A percentile compares a stretch with the other conserved stretches of the same genome.
Conservation (phyloP, 1,140 invertebrate species). For the Macrobrachium rosenbergii region DNA sequence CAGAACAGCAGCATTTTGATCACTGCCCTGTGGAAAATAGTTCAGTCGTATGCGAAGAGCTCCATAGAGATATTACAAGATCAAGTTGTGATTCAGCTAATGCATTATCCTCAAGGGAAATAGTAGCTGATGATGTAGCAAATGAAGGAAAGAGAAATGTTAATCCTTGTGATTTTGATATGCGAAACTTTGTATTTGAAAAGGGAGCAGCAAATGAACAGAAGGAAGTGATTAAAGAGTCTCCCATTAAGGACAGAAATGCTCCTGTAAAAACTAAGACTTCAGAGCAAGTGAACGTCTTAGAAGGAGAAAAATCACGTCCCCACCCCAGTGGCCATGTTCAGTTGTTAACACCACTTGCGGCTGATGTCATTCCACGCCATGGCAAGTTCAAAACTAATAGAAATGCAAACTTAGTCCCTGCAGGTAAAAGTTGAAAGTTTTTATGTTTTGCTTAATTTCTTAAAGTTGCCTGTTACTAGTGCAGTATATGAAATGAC, state of each 20-base stretch:
- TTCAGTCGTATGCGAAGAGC: neutral
- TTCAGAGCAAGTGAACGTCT: too few relatives aligned
- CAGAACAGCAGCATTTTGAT: slow-evolving; percentile 44
- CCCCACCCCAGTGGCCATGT: neutral
- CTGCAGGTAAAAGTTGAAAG: too few relatives aligned
- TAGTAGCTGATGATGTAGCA: slow-evolving; percentile 25
- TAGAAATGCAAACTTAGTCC: slow-evolving; percentile 59
- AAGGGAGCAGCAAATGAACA: too few relatives aligned
- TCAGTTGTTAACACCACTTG: neutral
- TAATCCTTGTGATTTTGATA: slow-evolving; percentile 31
- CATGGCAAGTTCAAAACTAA: slow-evolving; percentile 59
- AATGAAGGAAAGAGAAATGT: slow-evolving; percentile 26
- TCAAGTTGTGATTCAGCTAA: slow-evolving; percentile 11
- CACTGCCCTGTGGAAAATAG: slow-evolving; percentile 40
- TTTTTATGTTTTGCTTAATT: too few relatives aligned
- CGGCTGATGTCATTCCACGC: slow-evolving; percentile 23
- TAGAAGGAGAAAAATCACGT: too few relatives aligned
- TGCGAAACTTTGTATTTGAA: slow-evolving; percentile 9
- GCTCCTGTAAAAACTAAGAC: too few relatives aligned
- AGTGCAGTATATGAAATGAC: too few relatives aligned
- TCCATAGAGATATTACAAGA: slow-evolving; percentile 26
- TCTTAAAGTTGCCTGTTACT: too few relatives aligned
- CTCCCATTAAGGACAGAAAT: too few relatives aligned
- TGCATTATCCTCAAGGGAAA: slow-evolving; percentile 5
- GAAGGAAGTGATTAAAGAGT: too few relatives aligned